A percentile compares a stretch with the other conserved stretches of the same genome.
Evolutionary conservation across 2,113 vertebrate species (phyloP).

Genomic region (Gasterosteus aculeatus): DNA sequence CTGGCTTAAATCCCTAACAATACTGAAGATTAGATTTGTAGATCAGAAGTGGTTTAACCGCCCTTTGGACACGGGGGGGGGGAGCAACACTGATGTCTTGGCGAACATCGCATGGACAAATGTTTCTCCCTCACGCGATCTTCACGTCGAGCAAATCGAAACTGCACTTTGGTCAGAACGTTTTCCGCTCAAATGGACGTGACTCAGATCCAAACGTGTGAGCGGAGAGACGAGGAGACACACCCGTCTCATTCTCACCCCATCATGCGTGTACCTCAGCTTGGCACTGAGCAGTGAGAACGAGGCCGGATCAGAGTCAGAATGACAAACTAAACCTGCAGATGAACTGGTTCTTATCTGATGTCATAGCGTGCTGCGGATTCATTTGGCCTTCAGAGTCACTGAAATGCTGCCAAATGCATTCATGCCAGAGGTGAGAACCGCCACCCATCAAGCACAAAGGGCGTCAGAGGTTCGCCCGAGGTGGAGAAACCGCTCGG

Average conservation of each 20-base stretch:
- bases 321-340: background rate
- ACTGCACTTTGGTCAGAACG: background rate
- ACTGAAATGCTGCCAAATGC: conserved; percentile 12
- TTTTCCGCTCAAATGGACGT: conserved; percentile 10
- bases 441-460: background rate
- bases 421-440: conserved; percentile 9
- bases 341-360: conserved; percentile 5
- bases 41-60: background rate
- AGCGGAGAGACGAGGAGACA: conserved; percentile 1
- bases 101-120: too few species aligned
- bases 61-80: background rate
- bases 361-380: background rate
- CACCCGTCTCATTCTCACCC: background rate
- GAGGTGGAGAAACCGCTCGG: background rate
- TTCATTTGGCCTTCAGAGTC: background rate
- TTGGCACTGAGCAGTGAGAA: too few species aligned
- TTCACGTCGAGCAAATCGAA: background rate
- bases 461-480: background rate
- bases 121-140: too few species aligned
- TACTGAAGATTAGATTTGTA: background rate
- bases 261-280: background rate
- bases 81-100: background rate
- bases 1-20: too few species aligned
- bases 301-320: too few species aligned
- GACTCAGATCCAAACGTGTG: conserved; percentile 28